Base-by-base conservation (phyloP, 2,113 vertebrate species). In the Tricholaema leucomelas region DNA sequence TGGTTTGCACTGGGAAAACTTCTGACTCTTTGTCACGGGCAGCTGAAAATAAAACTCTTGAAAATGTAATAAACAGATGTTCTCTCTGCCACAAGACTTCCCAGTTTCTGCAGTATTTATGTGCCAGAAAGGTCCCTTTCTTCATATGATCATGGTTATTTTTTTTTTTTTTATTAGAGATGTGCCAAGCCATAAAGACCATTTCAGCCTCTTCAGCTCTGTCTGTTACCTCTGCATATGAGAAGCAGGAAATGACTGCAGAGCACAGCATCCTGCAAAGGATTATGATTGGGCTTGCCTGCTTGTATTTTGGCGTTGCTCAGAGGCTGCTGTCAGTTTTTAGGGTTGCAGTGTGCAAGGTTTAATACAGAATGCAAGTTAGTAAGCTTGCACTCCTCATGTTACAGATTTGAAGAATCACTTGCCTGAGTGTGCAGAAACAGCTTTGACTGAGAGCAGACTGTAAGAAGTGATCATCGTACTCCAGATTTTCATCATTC, bases 51-150 rank as follows among this genome's bases (percentile, higher is more conserved):
- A 96, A 92, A 96, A 72, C 85, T 64, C 48, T 85, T 56, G 81
- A 90, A 89, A 96, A 97, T 88, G 93, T 66, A 91, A 82, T 88
- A 94, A 97, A 93, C 96, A 97, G 96, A 95, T 96, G 96, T 95
- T 90, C 87, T 71, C 66, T 55, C 85, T 92, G 27, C 93, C 79
- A 63, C 94, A 91, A 76, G 65, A 85, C 40, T 92, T 90, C 81
- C n/a, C 2, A 77, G 8, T 91, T 81, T 72, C 85, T 87, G 77
- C 78, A 38, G 74, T 64, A 91, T 78, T 91, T 96, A 81, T 92
- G 95, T 95, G 86, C 85, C 91, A 88, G 87, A 89, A 79, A 71
- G 67, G 83, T 93, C 93, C 92, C 60, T 96, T 95, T 87, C 93
- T 96, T 93, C 61, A 38, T 33, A 64, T 60, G 19, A 16, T 82